Evolutionary conservation across 2,113 vertebrate species (phyloP), one percentile per base, ranked within the genome.

Genomic region (Sisor rabdophorus): DNA sequence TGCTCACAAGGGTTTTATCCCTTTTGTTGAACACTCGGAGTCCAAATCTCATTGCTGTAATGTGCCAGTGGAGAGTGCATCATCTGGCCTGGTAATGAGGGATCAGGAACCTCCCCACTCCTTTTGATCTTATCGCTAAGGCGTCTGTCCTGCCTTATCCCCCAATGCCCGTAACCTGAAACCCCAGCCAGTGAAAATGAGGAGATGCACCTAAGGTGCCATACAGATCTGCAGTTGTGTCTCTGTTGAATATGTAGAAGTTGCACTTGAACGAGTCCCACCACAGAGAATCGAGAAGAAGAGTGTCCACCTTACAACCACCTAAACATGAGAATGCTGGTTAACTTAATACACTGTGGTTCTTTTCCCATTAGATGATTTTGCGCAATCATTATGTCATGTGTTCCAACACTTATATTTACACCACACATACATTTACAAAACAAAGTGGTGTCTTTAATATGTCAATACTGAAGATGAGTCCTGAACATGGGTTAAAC

Each of bases 1-100:
- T 78, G 77, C 68, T 74, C 67, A 82, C 84, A n/a, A 44, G 74
- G 56, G 71, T 73, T 80, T 89, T 88, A 90, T 77, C 79, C 80
- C 76, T 60, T 78, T 87, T 83, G 86, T 88, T 86, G 63, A 85
- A 83, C 86, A 86, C 84, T 78, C 88, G 85, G 90, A 26, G 88
- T 85, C 83, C 86, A 85, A 87, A 90, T 87, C 88, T 91, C 90
- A 91, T 92, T 83, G 88, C 85, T 83, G 78, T 91, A 91, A 91
- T 92, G 89, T 89, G 86, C 78, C 83, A 40, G 19, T 78, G 86
- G 87, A 86, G 86, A 89, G 85, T 64, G 87, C 81, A 84, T 85
- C 77, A 79, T 76, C 79, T 83, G 74, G 77, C 53, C 79, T 77
- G 79, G 81, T 87, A 87, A 86, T 81, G 80, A 84, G 81, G 87